These are phyloP conservation scores for Catamblyrhynchus diadema DNA, from an alignment of 2,797 vertebrate genomes.

Conservation along the genomic window DNA sequence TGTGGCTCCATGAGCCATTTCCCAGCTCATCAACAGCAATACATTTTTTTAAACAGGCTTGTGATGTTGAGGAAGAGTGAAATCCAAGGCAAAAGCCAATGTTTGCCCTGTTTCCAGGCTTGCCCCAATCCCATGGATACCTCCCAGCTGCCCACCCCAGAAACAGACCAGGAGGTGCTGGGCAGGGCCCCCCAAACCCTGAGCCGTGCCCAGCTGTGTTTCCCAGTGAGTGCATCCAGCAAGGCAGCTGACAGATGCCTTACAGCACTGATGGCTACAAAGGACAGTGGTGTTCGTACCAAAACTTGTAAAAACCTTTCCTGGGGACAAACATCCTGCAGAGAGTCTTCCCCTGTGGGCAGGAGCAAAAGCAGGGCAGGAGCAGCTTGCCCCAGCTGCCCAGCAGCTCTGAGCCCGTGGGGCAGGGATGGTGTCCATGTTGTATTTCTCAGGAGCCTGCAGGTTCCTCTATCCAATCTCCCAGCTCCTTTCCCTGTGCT, in stretches of 20 bases:
- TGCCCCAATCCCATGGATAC: neutral
- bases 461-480: neutral
- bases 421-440: neutral
- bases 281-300: rapidly evolving
- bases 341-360: neutral
- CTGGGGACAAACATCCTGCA: rapidly evolving
- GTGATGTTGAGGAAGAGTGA: neutral
- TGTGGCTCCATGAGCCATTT: rapidly evolving
- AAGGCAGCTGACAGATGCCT: neutral
- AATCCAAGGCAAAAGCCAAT: neutral
- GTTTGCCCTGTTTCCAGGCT: neutral
- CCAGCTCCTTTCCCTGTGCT: neutral
- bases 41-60: neutral
- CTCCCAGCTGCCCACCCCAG: too few relatives aligned
- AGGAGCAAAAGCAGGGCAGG: neutral
- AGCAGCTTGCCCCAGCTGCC: neutral
- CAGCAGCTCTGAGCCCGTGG: neutral
- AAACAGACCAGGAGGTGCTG: neutral
- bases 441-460: neutral
- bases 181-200: neutral
- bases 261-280: rapidly evolving
- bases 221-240: neutral
- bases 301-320: neutral
- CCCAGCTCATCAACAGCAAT: neutral
- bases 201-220: neutral